Conservation (phyloP, 1,140 invertebrate genomes). For the Eulimnadia texana region DNA sequence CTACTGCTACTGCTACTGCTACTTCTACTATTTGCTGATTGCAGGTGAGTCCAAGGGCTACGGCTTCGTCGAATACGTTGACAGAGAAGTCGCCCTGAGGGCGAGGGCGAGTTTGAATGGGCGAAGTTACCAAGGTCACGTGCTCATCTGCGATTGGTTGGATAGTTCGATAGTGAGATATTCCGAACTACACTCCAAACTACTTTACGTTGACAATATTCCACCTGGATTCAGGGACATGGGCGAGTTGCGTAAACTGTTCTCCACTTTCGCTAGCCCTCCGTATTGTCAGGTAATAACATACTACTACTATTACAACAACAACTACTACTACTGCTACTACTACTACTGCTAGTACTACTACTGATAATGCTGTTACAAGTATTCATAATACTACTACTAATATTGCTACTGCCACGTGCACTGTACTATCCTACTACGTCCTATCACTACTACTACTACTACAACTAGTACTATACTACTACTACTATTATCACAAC, state of each 20-base stretch:
- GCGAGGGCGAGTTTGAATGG: conserved; percentile 36
- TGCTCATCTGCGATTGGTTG: conserved; percentile 39
- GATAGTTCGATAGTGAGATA: conserved; percentile 35
- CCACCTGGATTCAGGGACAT: conserved; percentile 39
- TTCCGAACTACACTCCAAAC: conserved; percentile 37
- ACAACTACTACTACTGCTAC: background rate
- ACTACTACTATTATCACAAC: no score
- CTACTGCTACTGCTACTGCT: background rate
- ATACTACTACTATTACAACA: background rate
- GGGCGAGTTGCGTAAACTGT: conserved; percentile 37
- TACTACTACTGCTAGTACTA: background rate
- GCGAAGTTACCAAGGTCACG: conserved; percentile 27
- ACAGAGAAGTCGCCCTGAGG: conserved; percentile 33
- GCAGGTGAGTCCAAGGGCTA: conserved; percentile 41
- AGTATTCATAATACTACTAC: no score
- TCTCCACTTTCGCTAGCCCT: conserved; percentile 36
- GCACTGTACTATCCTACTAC: no score
- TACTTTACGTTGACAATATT: conserved; percentile 37
- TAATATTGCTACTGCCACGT: no score
- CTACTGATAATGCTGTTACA: background rate
- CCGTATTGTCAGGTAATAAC: conserved; percentile 40
- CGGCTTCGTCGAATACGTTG: conserved; percentile 42
- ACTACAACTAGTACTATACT: no score
- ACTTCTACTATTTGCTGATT: background rate
- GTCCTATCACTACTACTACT: no score